Evolutionary conservation across 1,140 invertebrate genomes (phyloP).

Genomic region (Campodea augens): DNA sequence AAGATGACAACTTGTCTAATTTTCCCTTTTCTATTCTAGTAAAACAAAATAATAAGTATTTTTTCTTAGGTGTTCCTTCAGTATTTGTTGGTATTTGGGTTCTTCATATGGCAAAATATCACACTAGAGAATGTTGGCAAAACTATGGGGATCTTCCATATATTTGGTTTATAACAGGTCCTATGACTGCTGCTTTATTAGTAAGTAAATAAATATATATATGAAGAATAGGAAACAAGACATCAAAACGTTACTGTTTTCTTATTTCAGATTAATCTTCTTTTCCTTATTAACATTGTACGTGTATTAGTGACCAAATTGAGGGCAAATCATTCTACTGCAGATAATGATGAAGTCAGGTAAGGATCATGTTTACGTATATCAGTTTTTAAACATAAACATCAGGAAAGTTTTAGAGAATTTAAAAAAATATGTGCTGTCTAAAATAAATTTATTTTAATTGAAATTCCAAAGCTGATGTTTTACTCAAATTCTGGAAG

Average conservation of each 20-base stretch:
- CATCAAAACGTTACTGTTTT: slow-evolving; percentile 2
- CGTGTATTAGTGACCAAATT: slow-evolving; percentile 29
- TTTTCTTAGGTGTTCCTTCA: slow-evolving; percentile 23
- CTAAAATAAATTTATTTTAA: too few species aligned
- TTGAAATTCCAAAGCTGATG: too few species aligned
- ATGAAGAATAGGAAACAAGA: neutral
- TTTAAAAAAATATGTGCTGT: too few species aligned
- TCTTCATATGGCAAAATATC: slow-evolving; percentile 19
- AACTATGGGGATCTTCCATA: slow-evolving; percentile 20
- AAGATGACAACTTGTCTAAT: too few species aligned
- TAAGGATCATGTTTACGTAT: slow-evolving; percentile 12
- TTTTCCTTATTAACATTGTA: slow-evolving; percentile 31
- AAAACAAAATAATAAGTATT: too few species aligned
- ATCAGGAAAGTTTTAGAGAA: neutral
- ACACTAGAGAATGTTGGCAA: slow-evolving; percentile 25
- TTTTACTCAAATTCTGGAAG: too few species aligned
- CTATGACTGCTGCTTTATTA: slow-evolving; percentile 26
- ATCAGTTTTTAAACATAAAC: neutral
- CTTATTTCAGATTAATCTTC: slow-evolving; percentile 24
- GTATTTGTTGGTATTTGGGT: slow-evolving; percentile 25
- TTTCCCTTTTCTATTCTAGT: too few species aligned
- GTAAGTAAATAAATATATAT: slow-evolving; percentile 18
- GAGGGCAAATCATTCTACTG: slow-evolving; percentile 17
- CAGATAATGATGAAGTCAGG: slow-evolving; percentile 24
- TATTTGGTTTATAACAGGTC: slow-evolving; percentile 27